Base-by-base conservation (phyloP, 1,140 invertebrate species). In the Drosophila busckii region DNA sequence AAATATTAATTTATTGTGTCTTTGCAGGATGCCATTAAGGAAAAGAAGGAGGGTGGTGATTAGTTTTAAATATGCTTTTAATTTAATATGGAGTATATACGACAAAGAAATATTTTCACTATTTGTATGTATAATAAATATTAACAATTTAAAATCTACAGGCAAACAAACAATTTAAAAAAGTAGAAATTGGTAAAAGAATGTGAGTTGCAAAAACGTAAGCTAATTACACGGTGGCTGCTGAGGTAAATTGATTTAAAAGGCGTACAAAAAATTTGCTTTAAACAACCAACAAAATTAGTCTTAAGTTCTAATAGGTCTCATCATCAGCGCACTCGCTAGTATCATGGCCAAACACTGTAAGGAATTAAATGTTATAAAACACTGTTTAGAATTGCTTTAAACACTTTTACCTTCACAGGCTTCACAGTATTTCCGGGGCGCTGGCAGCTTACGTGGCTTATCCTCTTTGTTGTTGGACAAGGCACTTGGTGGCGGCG, bases 351-450 rank as follows among this genome's bases (percentile, higher is more conserved):
- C 94, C 94, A 88, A 96, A 96, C 50, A 92, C 93, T 95, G 89
- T 22, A 90, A 54, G 70, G 70, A 6, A 6, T 6, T 22, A 0
- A 16, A 2, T 15, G 17, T 2, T 4, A 3, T 17, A 13, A 15
- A 25, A 9, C 2, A 29, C 2, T 7, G 5, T 22, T 22, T 28
- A 35, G 3, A 3, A n/a, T 6, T 10, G 0, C 1, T 4, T 2
- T 9, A 31, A n/a, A n/a, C n/a, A n/a, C n/a, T n/a, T n/a, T 25
- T 42, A 96, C 95, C 92, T 93, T 98, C 96, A 89, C 97, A 98
- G 56, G 92, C 93, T 58, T 96, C 94, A 89, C 96, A 98, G 89
- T 97, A 98, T 29, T 95, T 93, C 41, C 96, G 89, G 2, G 92
- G 90, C 1, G 56, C 32, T 45, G 89, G 88, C 37, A 90, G 88